phyloP scores from a whole-genome alignment of 2,113 vertebrate genomes.

The Gadus chalcogrammus region DNA sequence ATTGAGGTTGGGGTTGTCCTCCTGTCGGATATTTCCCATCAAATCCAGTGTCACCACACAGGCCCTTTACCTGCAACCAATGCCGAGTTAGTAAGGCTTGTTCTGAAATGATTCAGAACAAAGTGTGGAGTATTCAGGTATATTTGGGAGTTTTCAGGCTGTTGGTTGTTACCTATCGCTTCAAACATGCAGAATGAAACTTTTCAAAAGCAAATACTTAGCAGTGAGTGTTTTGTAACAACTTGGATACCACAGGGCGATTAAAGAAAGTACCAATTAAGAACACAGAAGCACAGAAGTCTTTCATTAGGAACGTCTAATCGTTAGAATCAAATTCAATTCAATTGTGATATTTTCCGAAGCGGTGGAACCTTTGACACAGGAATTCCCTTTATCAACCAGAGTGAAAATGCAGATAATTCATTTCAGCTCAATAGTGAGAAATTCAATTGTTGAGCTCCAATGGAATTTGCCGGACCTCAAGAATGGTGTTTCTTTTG shows the following conservation, averaged over 20 bases:
- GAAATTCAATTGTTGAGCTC: constrained; percentile 42
- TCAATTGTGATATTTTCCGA: background rate
- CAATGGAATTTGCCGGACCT: constrained; percentile 54
- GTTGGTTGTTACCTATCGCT: too few species aligned
- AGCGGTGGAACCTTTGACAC: too few species aligned
- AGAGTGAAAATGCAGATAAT: background rate
- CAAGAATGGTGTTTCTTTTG: constrained; percentile 42
- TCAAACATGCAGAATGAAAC: too few species aligned
- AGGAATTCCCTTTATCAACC: too few species aligned
- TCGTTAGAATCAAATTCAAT: background rate
- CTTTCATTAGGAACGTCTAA: constrained; percentile 43
- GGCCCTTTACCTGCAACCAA: too few species aligned
- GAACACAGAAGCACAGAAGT: background rate
- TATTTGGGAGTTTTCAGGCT: too few species aligned
- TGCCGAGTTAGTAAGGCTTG: too few species aligned
- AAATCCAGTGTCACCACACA: too few species aligned
- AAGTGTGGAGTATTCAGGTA: too few species aligned
- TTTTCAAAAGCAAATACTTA: constrained; percentile 4
- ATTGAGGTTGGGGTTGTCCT: constrained; percentile 23
- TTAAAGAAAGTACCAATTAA: constrained; percentile 42
- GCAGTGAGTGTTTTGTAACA: constrained; percentile 14
- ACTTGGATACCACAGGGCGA: constrained; percentile 17
- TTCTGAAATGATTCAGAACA: too few species aligned
- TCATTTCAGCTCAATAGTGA: constrained; percentile 15
- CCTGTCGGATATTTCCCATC: too few species aligned